Percentiles rank a stretch among this genome's conserved stretches.
Evolutionary conservation across 2,113 vertebrate species (phyloP).

Genomic region (Chaenogobius annularis): DNA sequence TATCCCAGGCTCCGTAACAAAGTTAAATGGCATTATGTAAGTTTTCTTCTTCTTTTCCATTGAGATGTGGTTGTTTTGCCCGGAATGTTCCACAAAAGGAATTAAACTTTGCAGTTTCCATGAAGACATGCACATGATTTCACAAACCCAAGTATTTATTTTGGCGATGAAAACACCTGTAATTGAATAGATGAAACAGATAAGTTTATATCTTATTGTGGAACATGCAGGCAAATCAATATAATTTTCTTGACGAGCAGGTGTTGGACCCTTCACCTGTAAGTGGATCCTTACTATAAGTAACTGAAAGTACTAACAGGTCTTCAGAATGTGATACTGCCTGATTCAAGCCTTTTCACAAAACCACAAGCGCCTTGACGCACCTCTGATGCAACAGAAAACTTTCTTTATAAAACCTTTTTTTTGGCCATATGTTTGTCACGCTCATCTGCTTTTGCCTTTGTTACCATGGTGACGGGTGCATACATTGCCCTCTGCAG

Average conservation of each 20-base stretch:
- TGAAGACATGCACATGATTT: neutral
- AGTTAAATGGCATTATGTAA: too few species aligned
- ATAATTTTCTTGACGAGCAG: neutral
- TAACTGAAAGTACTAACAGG: neutral
- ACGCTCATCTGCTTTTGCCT: neutral
- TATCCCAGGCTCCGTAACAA: too few species aligned
- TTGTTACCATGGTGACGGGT: neutral
- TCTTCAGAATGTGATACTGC: neutral
- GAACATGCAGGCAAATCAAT: neutral
- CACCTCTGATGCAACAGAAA: neutral
- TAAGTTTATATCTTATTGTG: neutral
- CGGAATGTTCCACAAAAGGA: neutral
- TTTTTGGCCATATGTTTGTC: neutral
- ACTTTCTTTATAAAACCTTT: neutral
- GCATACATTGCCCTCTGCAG: slow-evolving; percentile 16
- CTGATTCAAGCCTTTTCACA: neutral
- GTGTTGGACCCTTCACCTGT: neutral
- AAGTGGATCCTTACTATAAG: too few species aligned
- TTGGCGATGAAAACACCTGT: too few species aligned
- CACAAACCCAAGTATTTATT: neutral
- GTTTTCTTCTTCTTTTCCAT: neutral
- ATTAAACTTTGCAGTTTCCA: neutral
- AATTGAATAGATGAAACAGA: neutral
- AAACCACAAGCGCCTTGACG: neutral
- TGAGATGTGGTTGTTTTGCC: neutral